Conservation (phyloP, 2,797 vertebrate genomes). For the Ctenopoma kingsleyae region DNA sequence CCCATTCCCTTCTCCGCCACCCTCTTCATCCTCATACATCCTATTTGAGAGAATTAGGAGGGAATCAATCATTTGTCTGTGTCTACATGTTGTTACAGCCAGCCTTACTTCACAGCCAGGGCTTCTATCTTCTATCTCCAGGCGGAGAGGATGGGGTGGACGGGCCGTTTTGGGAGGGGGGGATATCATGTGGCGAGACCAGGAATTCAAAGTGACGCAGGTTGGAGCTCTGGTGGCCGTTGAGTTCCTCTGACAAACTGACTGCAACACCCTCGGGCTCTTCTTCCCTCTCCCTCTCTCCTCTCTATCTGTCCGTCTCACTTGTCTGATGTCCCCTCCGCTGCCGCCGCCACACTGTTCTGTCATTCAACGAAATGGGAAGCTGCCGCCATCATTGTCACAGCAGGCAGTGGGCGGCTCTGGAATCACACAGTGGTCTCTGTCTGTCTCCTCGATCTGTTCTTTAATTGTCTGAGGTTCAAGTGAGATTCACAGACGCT, state of each 20-base stretch:
- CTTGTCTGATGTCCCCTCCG: conserved; percentile 30
- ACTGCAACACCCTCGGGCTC: conserved; percentile 62
- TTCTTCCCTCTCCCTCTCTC: conserved; percentile 29
- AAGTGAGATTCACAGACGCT: not conserved
- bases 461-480: conserved; percentile 12
- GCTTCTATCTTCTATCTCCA: conserved; percentile 63
- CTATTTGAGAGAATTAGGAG: conserved; percentile 90
- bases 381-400: not conserved
- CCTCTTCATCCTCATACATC: conserved; percentile 76
- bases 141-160: conserved; percentile 59
- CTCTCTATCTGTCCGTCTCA: conserved; percentile 50
- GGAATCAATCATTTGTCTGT: conserved; percentile 90
- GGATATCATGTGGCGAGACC: conserved; percentile 77
- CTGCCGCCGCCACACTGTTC: conserved; percentile 25
- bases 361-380: conserved; percentile 32
- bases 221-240: conserved; percentile 79
- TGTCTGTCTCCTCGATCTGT: conserved; percentile 6
- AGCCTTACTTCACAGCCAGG: conserved; percentile 38
- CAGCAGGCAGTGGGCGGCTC: conserved; percentile 24
- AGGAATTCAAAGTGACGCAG: conserved; percentile 87
- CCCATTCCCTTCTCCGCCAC: conserved; percentile 69
- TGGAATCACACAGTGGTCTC: not conserved
- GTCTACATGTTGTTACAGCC: conserved; percentile 70
- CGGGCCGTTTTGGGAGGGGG: conserved; percentile 15
- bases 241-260: conserved; percentile 82